Conservation (phyloP, 1,140 invertebrate species). For the Trichonephila inaurata region DNA sequence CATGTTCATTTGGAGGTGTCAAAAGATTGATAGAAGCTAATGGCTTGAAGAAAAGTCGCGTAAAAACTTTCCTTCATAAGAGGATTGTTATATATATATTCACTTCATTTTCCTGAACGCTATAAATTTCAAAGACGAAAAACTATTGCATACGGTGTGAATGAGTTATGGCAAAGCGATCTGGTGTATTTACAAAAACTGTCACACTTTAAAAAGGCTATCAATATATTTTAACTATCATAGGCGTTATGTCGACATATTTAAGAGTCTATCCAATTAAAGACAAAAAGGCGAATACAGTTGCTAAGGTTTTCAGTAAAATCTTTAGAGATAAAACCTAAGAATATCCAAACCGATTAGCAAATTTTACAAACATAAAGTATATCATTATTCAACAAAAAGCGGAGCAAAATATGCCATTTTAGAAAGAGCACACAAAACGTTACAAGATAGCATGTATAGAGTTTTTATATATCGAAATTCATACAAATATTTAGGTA, state of each 20-base stretch:
- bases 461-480: neutral
- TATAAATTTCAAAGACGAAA: neutral
- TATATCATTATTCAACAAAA: neutral
- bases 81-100: neutral
- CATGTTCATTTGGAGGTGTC: neutral
- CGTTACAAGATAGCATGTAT: neutral
- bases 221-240: neutral
- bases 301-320: neutral
- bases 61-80: neutral
- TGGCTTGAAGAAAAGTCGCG: neutral
- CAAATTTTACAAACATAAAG: too few species aligned
- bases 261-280: neutral
- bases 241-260: neutral
- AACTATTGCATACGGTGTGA: conserved; percentile 8
- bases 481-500: neutral
- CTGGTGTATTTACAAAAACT: neutral
- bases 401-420: neutral
- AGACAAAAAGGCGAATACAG: too few species aligned
- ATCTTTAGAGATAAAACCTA: neutral
- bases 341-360: conserved; percentile 26
- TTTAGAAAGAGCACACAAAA: neutral
- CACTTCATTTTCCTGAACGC: neutral
- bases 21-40: neutral
- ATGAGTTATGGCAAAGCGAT: too few species aligned
- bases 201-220: neutral